Conservation (phyloP, 2,888 invertebrate genomes). For the Notodonta ziczac region DNA sequence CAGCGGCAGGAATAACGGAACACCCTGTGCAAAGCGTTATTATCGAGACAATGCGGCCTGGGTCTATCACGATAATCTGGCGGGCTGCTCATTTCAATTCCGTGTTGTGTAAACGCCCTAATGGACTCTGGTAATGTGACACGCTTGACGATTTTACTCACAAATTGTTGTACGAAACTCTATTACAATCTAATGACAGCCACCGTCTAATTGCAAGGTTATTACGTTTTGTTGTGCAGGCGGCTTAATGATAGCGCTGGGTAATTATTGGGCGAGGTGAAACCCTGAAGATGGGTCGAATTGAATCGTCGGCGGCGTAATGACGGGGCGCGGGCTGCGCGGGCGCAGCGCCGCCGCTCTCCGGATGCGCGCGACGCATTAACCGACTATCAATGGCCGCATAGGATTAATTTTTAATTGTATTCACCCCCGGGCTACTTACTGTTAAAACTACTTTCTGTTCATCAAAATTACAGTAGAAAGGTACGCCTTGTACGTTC, state of each 20-base stretch:
- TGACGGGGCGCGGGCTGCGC: constrained; percentile 53
- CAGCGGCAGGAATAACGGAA: constrained; percentile 34
- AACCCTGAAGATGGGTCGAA: constrained; percentile 83
- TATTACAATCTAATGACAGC: constrained; percentile 83
- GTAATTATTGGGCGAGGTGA: constrained; percentile 83
- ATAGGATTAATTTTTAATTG: constrained; percentile 74
- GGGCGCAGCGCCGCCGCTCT: constrained; percentile 31
- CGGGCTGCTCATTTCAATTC: constrained; percentile 82
- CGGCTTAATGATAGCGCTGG: constrained; percentile 73
- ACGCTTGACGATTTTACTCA: constrained; percentile 85
- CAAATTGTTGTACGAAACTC: constrained; percentile 84
- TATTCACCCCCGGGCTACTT: constrained; percentile 53
- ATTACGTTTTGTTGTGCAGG: constrained; percentile 81
- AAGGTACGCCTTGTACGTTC: background rate
- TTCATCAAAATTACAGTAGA: constrained; percentile 44
- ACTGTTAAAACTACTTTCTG: constrained; percentile 48
- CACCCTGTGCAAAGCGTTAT: constrained; percentile 74
- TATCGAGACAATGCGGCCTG: constrained; percentile 79
- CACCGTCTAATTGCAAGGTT: constrained; percentile 82
- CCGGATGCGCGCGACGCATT: constrained; percentile 53
- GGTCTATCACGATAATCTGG: constrained; percentile 84
- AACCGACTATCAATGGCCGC: constrained; percentile 64
- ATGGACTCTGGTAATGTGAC: constrained; percentile 83
- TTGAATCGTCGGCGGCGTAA: constrained; percentile 71
- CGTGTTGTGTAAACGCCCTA: constrained; percentile 84